These are phyloP conservation scores for Lochmaea capreae DNA, from an alignment of 2,888 invertebrate species.

Conservation along the genomic window DNA sequence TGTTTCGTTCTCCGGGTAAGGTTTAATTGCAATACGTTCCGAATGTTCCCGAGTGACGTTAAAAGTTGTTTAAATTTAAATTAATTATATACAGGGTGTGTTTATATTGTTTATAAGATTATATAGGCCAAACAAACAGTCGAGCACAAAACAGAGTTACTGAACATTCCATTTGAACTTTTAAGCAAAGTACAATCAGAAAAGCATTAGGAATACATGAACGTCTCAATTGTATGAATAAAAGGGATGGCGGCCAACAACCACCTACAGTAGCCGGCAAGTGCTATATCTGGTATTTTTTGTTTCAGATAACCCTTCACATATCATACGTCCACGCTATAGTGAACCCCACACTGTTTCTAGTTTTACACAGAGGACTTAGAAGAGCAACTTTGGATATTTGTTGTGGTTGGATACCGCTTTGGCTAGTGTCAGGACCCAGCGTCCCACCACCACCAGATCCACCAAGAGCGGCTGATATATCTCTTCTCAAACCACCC, in stretches of 20 bases:
- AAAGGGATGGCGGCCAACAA: too few species aligned
- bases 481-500: slow-evolving; percentile 73
- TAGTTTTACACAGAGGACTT: slow-evolving; percentile 81
- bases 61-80: too few species aligned
- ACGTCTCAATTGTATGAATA: too few species aligned
- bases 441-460: slow-evolving; percentile 74
- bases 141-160: too few species aligned
- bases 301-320: slow-evolving; percentile 82
- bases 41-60: too few species aligned
- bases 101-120: too few species aligned
- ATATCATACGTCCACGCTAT: slow-evolving; percentile 90
- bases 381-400: slow-evolving; percentile 78
- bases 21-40: background rate
- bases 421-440: slow-evolving; percentile 59
- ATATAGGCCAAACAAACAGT: too few species aligned
- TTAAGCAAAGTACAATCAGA: too few species aligned
- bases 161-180: too few species aligned
- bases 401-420: slow-evolving; percentile 75
- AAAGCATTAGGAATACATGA: too few species aligned
- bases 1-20: background rate
- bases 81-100: too few species aligned
- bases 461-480: slow-evolving; percentile 69
- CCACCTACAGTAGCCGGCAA: too few species aligned
- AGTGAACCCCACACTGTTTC: slow-evolving; percentile 84
- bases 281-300: background rate